Percentiles rank a stretch among this genome's conserved stretches.
Evolutionary conservation across 2,888 invertebrate genomes (phyloP).

Genomic region (Caenorhabditis uteleia): DNA sequence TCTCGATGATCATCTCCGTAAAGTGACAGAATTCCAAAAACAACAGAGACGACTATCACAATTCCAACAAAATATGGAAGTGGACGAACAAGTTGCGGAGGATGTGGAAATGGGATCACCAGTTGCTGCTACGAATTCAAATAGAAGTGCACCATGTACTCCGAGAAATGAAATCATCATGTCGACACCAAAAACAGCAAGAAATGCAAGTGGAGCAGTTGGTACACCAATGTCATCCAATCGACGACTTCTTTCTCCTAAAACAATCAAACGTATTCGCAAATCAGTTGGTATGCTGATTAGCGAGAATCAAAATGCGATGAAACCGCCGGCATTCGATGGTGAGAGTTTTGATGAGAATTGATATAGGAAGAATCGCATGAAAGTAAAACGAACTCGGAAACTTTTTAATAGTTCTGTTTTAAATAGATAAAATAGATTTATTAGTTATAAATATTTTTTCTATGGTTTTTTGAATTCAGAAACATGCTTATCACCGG

Average conservation of each 20-base stretch:
- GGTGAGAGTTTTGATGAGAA: slow-evolving; percentile 1
- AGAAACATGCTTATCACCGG: background rate
- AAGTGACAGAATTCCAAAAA: slow-evolving; percentile 11
- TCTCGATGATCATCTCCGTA: slow-evolving; percentile 19
- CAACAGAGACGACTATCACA: slow-evolving; percentile 5
- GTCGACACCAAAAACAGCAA: slow-evolving; percentile 9
- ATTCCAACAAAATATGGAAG: background rate
- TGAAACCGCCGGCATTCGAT: slow-evolving; percentile 16
- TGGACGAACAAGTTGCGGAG: background rate
- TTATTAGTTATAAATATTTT: too few relatives aligned
- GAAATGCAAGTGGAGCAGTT: background rate
- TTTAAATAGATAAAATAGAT: too few relatives aligned
- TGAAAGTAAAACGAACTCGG: too few relatives aligned
- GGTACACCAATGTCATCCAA: slow-evolving; percentile 10
- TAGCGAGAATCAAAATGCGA: slow-evolving; percentile 8
- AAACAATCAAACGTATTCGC: slow-evolving; percentile 18
- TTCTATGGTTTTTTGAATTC: background rate
- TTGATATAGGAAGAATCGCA: too few relatives aligned
- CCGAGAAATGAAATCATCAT: background rate
- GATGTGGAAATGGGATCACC: slow-evolving; percentile 11
- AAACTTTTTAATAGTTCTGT: too few relatives aligned
- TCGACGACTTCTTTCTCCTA: slow-evolving; percentile 21
- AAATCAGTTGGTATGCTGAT: slow-evolving; percentile 19
- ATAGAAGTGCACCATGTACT: slow-evolving; percentile 2
- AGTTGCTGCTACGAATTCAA: background rate